phyloP scores from a whole-genome alignment of 2,113 vertebrate species.

The Lepidothrix coronata region DNA sequence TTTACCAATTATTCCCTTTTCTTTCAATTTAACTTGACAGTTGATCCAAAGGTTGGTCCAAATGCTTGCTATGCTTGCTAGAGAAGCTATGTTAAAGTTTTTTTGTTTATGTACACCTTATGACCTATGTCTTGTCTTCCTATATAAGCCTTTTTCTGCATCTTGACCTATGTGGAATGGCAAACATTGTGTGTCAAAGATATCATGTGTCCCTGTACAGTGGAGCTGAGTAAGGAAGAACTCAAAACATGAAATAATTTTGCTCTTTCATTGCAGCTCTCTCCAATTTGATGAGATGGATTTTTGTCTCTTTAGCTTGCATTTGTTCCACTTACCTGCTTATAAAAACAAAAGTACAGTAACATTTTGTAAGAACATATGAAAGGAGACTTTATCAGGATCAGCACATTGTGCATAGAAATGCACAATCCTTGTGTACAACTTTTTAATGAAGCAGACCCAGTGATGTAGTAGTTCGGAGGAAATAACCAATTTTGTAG shows the following conservation, averaged over 20 bases:
- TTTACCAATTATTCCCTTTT: neutral
- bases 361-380: neutral
- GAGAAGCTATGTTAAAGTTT: neutral
- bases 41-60: neutral
- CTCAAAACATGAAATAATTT: neutral
- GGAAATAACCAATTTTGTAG: neutral
- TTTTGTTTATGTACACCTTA: neutral
- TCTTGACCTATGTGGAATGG: neutral
- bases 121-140: neutral
- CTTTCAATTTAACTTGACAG: neutral
- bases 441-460: neutral
- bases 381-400: neutral
- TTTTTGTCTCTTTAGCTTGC: neutral
- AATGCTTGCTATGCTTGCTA: neutral
- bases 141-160: neutral
- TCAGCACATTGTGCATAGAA: neutral
- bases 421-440: accelerated
- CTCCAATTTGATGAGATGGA: accelerated
- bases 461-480: neutral
- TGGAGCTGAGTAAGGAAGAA: neutral
- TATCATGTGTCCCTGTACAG: neutral
- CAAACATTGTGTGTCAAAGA: neutral
- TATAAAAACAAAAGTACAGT: neutral
- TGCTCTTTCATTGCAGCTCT: neutral
- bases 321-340: neutral